A percentile compares a stretch with the other conserved stretches of the same genome.
Evolutionary conservation across 2,888 invertebrate species (phyloP).

Genomic region (Catocala sponsa): DNA sequence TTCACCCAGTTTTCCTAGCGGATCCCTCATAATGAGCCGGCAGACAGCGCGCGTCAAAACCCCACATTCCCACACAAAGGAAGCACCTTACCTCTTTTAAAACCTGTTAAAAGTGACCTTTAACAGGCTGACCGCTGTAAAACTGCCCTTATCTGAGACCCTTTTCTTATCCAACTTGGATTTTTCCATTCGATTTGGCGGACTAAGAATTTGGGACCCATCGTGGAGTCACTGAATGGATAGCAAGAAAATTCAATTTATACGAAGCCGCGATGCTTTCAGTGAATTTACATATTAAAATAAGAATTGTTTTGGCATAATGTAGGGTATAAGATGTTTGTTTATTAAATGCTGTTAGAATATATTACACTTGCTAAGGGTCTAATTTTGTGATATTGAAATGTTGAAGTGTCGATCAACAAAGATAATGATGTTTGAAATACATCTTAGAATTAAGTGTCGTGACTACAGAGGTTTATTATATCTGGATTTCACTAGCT

Average conservation of each 20-base stretch:
- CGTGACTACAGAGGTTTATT: too few relatives aligned
- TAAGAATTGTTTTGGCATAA: conserved; percentile 52
- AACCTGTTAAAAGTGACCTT: conserved; percentile 63
- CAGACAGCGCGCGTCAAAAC: conserved; percentile 40
- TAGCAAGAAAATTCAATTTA: conserved; percentile 65
- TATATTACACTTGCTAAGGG: conserved; percentile 22
- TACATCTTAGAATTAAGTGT: neutral
- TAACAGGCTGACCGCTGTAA: conserved; percentile 60
- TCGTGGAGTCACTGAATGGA: conserved; percentile 60
- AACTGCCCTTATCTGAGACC: conserved; percentile 58
- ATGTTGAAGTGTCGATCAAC: conserved; percentile 5
- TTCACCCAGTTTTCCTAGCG: conserved; percentile 14
- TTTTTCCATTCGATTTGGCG: conserved; percentile 70
- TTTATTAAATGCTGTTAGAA: conserved; percentile 38
- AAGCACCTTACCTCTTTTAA: conserved; percentile 58
- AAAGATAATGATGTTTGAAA: neutral
- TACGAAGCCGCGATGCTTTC: conserved; percentile 51
- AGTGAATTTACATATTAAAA: conserved; percentile 56
- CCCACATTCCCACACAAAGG: conserved; percentile 52
- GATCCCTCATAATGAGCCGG: conserved; percentile 37
- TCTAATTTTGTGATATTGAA: conserved; percentile 29
- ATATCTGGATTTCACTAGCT: too few relatives aligned
- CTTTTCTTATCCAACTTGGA: conserved; percentile 62
- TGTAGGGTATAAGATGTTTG: conserved; percentile 41
- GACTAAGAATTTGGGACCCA: conserved; percentile 57